These are phyloP conservation scores for Drosophila ercepeae DNA, from an alignment of 1,140 invertebrate species.

Conservation along the genomic window DNA sequence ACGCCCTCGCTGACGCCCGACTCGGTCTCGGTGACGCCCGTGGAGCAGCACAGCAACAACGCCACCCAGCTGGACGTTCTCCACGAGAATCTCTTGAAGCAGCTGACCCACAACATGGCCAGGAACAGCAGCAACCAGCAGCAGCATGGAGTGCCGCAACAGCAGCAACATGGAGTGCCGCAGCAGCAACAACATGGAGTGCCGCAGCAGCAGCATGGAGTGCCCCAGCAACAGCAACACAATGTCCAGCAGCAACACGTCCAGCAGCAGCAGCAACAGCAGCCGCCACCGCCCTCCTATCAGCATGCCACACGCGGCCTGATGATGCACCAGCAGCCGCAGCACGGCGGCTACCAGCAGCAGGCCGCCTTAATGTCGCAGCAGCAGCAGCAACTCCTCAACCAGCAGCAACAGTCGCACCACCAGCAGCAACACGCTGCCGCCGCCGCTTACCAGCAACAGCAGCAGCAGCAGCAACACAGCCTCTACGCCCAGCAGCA, in stretches of 20 bases:
- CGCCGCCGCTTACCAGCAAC: conserved; percentile 49
- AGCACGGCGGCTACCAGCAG: conserved; percentile 67
- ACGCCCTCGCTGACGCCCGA: conserved; percentile 87
- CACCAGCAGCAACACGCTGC: conserved; percentile 61
- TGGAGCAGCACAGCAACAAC: conserved; percentile 84
- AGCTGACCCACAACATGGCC: conserved; percentile 85
- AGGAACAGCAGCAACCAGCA: conserved; percentile 40
- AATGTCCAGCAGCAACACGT: conserved; percentile 42
- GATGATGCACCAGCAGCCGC: conserved; percentile 85
- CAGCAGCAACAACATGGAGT: conserved; percentile 49
- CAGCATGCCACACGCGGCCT: conserved; percentile 81
- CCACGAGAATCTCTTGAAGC: conserved; percentile 85
- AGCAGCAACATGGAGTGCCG: conserved; percentile 73
- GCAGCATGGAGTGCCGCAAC: conserved; percentile 52
- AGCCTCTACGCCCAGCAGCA: conserved; percentile 63
- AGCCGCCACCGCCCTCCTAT: conserved; percentile 83
- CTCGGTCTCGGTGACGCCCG: conserved; percentile 86
- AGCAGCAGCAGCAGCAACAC: conserved; percentile 61
- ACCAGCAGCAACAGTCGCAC: conserved; percentile 52
- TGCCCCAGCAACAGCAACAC: conserved; percentile 26
- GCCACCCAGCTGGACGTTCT: conserved; percentile 86
- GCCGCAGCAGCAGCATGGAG: conserved; percentile 44
- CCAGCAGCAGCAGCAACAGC: conserved; percentile 53
- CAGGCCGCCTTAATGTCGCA: conserved; percentile 42
- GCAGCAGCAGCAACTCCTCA: conserved; percentile 44